phyloP scores from a whole-genome alignment of 1,140 invertebrate genomes.

The Drosophila bocqueti region DNA sequence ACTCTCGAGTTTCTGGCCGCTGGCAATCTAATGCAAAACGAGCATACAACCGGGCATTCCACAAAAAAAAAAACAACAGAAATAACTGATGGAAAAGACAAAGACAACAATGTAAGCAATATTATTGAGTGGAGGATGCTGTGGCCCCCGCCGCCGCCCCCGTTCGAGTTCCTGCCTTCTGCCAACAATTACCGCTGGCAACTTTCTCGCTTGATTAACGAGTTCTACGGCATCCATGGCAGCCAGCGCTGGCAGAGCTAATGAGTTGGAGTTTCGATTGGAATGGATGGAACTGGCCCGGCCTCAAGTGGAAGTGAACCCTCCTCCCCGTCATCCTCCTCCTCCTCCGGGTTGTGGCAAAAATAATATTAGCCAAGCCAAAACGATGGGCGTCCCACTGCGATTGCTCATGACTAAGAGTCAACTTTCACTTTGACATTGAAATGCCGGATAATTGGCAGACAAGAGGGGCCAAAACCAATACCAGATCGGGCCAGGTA shows the following conservation, averaged over 20 bases:
- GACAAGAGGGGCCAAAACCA: constrained; percentile 34
- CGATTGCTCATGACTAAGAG: constrained; percentile 63
- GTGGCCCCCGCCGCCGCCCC: background rate
- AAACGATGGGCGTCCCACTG: constrained; percentile 22
- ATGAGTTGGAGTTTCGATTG: constrained; percentile 60
- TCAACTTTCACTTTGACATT: constrained; percentile 85
- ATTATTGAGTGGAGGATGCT: constrained; percentile 38
- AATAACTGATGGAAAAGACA: constrained; percentile 20
- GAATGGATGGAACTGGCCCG: constrained; percentile 16
- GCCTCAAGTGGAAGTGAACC: constrained; percentile 61
- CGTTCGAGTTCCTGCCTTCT: constrained; percentile 10
- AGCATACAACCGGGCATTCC: constrained; percentile 7
- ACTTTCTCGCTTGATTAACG: constrained; percentile 82
- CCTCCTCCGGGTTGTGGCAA: constrained; percentile 14
- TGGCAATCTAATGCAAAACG: constrained; percentile 50
- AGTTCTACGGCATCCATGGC: constrained; percentile 74
- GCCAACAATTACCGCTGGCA: constrained; percentile 50
- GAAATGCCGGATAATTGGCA: constrained; percentile 79
- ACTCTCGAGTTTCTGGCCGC: constrained; percentile 22
- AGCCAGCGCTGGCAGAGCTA: constrained; percentile 46
- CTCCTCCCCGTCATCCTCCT: constrained; percentile 18
- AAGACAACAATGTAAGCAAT: constrained; percentile 15
- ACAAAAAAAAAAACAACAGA: background rate
- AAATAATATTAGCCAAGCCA: constrained; percentile 49
- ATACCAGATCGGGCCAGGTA: constrained; percentile 14